These are phyloP conservation scores for Drosophila nigromelanica DNA, from an alignment of 1,140 invertebrate genomes.

Conservation along the genomic window DNA sequence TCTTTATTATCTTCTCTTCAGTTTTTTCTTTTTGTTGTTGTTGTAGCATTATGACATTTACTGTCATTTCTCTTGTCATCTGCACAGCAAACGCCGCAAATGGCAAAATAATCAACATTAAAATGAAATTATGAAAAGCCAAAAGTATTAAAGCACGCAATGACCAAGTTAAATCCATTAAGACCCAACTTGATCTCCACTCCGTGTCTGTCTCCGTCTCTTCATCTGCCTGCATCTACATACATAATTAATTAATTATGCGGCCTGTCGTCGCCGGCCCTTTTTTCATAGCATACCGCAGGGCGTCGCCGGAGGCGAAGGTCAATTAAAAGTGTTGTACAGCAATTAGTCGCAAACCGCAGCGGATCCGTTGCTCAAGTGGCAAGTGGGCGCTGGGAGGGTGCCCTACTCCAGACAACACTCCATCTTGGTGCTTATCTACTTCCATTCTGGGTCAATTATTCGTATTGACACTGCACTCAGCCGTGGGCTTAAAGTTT, in stretches of 20 bases:
- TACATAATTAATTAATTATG: constrained; percentile 72
- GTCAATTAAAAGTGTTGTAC: constrained; percentile 73
- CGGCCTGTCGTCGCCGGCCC: constrained; percentile 16
- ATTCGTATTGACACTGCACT: constrained; percentile 72
- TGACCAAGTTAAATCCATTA: constrained; percentile 72
- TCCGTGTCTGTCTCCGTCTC: neutral
- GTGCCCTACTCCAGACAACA: neutral
- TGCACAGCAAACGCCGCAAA: constrained; percentile 49
- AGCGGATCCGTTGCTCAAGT: neutral
- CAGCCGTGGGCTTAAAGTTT: constrained; percentile 36
- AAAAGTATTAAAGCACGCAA: constrained; percentile 64
- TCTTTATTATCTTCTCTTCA: neutral
- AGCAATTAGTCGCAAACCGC: constrained; percentile 54
- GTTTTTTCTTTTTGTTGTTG: too few relatives aligned
- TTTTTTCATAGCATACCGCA: constrained; percentile 45
- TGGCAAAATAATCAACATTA: constrained; percentile 72
- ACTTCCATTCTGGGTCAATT: constrained; percentile 57
- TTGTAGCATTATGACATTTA: constrained; percentile 66
- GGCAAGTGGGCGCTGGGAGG: neutral
- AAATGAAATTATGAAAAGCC: constrained; percentile 58
- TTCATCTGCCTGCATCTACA: constrained; percentile 35
- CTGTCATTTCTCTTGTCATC: constrained; percentile 53
- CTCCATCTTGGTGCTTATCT: constrained; percentile 38
- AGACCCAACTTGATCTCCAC: constrained; percentile 34
- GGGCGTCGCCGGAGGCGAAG: constrained; percentile 52